phyloP scores from a whole-genome alignment of 2,888 invertebrate genomes.

The Bruchidius siliquastri region DNA sequence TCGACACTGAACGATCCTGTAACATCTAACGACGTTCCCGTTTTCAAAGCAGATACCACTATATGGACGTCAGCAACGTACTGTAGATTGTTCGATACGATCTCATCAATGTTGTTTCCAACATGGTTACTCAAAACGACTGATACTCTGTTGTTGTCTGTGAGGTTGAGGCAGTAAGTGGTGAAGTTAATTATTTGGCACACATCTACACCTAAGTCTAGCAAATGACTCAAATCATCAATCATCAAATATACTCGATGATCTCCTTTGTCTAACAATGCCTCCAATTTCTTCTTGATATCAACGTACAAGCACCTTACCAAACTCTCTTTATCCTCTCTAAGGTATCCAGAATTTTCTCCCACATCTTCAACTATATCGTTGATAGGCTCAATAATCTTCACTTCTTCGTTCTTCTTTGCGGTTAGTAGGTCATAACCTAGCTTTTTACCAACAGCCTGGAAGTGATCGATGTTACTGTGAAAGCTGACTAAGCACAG shows the following conservation, averaged over 20 bases:
- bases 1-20: constrained; percentile 63
- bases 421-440: constrained; percentile 63
- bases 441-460: constrained; percentile 68
- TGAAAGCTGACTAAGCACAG: constrained; percentile 64
- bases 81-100: constrained; percentile 57
- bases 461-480: constrained; percentile 68
- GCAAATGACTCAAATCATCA: constrained; percentile 69
- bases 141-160: constrained; percentile 43
- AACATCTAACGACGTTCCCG: constrained; percentile 68
- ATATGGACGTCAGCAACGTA: constrained; percentile 61
- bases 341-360: constrained; percentile 32
- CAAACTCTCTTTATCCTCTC: constrained; percentile 37
- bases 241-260: constrained; percentile 52
- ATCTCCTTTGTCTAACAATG: constrained; percentile 14
- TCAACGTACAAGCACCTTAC: constrained; percentile 51
- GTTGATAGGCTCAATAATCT: constrained; percentile 53
- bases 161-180: constrained; percentile 47
- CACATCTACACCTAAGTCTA: constrained; percentile 58
- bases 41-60: constrained; percentile 61
- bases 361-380: constrained; percentile 47
- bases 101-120: constrained; percentile 54
- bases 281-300: constrained; percentile 25
- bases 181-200: constrained; percentile 52
- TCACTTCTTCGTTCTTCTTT: constrained; percentile 48
- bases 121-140: constrained; percentile 58